These are phyloP conservation scores for Cotesia glomerata DNA, from an alignment of 1,140 invertebrate species.

Conservation along the genomic window DNA sequence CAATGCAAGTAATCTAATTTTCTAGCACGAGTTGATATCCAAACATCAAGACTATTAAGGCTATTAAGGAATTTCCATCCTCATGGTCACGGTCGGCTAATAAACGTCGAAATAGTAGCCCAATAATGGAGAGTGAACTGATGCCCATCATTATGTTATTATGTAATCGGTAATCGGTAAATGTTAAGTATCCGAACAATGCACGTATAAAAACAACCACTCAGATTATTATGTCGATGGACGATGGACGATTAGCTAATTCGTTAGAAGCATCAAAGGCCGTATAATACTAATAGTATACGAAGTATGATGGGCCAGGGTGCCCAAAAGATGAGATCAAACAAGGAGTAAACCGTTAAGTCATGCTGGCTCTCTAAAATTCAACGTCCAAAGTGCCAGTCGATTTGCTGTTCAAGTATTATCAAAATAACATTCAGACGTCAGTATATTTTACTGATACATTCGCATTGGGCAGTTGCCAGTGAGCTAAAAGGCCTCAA, in stretches of 20 bases:
- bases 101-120: too few species aligned
- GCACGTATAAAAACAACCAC: too few species aligned
- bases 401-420: background rate
- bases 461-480: background rate
- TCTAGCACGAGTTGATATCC: background rate
- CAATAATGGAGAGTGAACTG: too few species aligned
- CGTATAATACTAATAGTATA: background rate
- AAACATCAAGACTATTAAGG: background rate
- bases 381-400: background rate
- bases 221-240: slow-evolving; percentile 38
- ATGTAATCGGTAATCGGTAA: background rate
- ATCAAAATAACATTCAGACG: slow-evolving; percentile 4
- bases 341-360: background rate
- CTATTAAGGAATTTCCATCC: background rate
- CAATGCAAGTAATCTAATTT: too few species aligned
- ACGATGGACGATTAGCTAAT: slow-evolving; percentile 50
- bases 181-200: too few species aligned
- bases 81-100: background rate
- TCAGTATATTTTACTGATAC: background rate
- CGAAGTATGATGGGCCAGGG: background rate
- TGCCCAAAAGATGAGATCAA: background rate
- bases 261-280: slow-evolving; percentile 28
- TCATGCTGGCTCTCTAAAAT: slow-evolving; percentile 6
- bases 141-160: too few species aligned
- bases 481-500: background rate